Evolutionary conservation across 2,888 invertebrate species (phyloP).

Genomic region (Mycalesis mineus): DNA sequence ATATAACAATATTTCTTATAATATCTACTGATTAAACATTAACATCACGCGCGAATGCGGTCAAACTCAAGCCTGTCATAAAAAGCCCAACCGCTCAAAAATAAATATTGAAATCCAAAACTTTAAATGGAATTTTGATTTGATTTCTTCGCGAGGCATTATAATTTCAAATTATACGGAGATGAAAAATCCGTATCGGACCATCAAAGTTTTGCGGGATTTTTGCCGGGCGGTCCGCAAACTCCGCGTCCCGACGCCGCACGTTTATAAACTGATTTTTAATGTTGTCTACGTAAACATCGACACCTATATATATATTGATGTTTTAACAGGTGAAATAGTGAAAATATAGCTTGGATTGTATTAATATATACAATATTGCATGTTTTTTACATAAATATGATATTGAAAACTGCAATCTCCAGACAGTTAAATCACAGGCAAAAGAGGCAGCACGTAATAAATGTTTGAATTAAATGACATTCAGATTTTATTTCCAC

Average conservation of each 20-base stretch:
- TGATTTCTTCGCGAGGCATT: conserved; percentile 70
- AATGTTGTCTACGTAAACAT: conserved; percentile 39
- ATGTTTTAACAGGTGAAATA: too few relatives aligned
- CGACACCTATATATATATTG: conserved; percentile 18
- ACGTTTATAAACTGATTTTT: conserved; percentile 42
- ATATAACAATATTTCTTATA: too few relatives aligned
- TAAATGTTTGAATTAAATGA: too few relatives aligned
- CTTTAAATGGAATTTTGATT: conserved; percentile 77
- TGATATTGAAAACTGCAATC: too few relatives aligned
- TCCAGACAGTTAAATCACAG: too few relatives aligned
- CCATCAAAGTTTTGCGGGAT: conserved; percentile 63
- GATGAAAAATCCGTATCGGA: conserved; percentile 75
- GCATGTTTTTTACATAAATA: too few relatives aligned
- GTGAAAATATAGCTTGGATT: too few relatives aligned
- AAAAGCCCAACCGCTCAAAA: conserved; percentile 42
- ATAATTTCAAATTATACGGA: conserved; percentile 75
- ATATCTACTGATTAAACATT: too few relatives aligned
- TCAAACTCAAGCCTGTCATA: too few relatives aligned
- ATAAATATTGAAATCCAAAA: conserved; percentile 71
- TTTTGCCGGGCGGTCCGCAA: conserved; percentile 36
- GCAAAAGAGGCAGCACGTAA: too few relatives aligned
- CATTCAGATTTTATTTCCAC: conserved; percentile 49
- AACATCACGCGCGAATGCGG: too few relatives aligned
- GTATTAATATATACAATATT: too few relatives aligned
- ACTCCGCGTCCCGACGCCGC: conserved; percentile 50